Base-by-base conservation (phyloP, 2,888 invertebrate genomes). In the Stegana nigrithorax region DNA sequence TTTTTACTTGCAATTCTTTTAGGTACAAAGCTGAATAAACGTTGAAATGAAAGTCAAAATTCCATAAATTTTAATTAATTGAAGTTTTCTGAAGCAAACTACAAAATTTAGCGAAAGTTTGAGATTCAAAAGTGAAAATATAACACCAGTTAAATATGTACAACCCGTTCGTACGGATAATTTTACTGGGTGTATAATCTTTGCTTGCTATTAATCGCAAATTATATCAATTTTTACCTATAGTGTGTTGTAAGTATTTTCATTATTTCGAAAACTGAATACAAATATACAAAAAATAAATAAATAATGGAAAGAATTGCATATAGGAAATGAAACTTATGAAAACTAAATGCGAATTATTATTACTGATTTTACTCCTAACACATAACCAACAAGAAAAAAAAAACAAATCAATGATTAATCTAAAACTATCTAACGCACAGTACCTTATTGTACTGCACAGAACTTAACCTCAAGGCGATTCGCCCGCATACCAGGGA, bases 401-500 rank as follows among this genome's bases (percentile, higher is more conserved):
- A 27, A 10, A 2, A 26, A 8, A 23, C 12, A n/a, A 36, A 10
- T 10, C 19, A 26, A 25, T 42, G 39, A 27, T 8, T 23, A 3
- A 26, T n/a, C 5, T 17, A 32, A 10, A 7, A 32, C 12, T 25
- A 7, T 19, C 8, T 53, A 7, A n/a, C 32, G 29, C n/a, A 8
- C 17, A 23, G 21, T 29, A n/a, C 17, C 5, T 25, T 19, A 21
- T 17, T n/a, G n/a, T n/a, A n/a, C n/a, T 32, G 4, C 4, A 7
- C 14, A 2, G 4, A 27, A 10, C 27, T 39, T 57, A 60, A 58
- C 59, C 63, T 81, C 73, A 85, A 66, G 85, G 84, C 7, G 86
- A 81, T 66, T 85, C 85, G 26, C 84, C 86, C 45, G 84, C 76
- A 72, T 85, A 86, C 86, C 86, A 86, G 17, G 86, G 86, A 83